Conservation (phyloP, 2,888 invertebrate genomes). For the Anoncus sp. region DNA sequence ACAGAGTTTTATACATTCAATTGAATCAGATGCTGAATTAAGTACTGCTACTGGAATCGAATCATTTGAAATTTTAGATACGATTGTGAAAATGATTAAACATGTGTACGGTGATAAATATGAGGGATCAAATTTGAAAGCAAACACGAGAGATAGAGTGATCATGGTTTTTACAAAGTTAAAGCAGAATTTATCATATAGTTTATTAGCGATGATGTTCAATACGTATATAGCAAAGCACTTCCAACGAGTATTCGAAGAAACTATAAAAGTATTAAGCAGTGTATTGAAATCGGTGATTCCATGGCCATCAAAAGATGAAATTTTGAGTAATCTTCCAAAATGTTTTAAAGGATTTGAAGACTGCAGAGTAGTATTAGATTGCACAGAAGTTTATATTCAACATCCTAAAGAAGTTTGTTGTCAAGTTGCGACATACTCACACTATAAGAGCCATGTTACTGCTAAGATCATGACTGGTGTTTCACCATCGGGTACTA, state of each 20-base stretch:
- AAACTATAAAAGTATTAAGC: conserved; percentile 55
- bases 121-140: too few relatives aligned
- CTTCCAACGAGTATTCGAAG: conserved; percentile 53
- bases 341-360: conserved; percentile 68
- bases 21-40: conserved; percentile 45
- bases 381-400: conserved; percentile 68
- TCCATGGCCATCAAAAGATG: conserved; percentile 59
- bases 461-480: too few relatives aligned
- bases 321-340: conserved; percentile 67
- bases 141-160: conserved; percentile 22
- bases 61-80: conserved; percentile 44
- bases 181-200: conserved; percentile 56
- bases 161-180: conserved; percentile 53
- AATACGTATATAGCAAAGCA: conserved; percentile 35
- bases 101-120: too few relatives aligned
- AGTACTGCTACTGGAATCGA: conserved; percentile 58
- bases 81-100: conserved; percentile 21
- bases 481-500: too few relatives aligned
- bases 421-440: too few relatives aligned
- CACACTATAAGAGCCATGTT: too few relatives aligned
- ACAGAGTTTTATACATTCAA: conserved; percentile 29
- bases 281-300: conserved; percentile 44
- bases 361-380: conserved; percentile 64
- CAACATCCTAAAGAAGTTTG: conserved; percentile 62
- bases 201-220: conserved; percentile 56